Percentiles rank a stretch among this genome's conserved stretches.
These are phyloP conservation scores for Aegotheles bennettii DNA, from an alignment of 2,113 vertebrate genomes.

Conservation along the genomic window DNA sequence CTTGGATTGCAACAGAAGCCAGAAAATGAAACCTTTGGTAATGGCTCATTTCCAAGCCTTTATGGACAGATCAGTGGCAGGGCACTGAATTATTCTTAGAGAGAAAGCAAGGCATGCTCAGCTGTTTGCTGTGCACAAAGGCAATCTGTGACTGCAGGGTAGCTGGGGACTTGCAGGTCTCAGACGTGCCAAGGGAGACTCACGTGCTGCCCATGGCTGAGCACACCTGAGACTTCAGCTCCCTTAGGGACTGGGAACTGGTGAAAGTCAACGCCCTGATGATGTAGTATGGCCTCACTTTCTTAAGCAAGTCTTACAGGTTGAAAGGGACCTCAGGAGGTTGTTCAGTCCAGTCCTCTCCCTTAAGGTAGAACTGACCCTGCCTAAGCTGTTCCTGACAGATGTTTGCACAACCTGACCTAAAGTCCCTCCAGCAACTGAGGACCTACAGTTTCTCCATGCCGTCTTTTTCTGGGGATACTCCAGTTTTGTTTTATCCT, in stretches of 20 bases:
- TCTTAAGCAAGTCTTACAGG: background rate
- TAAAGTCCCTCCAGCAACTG: background rate
- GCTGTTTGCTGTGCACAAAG: background rate
- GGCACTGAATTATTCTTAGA: background rate
- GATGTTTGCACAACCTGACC: background rate
- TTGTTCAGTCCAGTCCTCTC: background rate
- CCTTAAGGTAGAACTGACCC: background rate
- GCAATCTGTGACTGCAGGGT: background rate
- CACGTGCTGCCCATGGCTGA: background rate
- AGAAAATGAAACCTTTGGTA: background rate
- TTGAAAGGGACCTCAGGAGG: background rate
- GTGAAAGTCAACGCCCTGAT: background rate
- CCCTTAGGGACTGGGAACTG: fast-evolving
- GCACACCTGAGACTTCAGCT: background rate
- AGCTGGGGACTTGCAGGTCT: background rate
- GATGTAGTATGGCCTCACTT: background rate
- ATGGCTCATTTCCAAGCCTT: slow-evolving; percentile 7
- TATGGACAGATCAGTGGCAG: background rate
- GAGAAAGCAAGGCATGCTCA: background rate
- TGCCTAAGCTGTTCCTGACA: background rate
- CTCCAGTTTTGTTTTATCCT: background rate
- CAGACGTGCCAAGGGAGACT: fast-evolving
- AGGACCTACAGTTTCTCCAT: background rate
- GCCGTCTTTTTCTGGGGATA: background rate
- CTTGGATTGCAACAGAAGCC: background rate